Evolutionary conservation across 2,888 invertebrate species (phyloP).

Genomic region (Lepidocyrtinus sp.): DNA sequence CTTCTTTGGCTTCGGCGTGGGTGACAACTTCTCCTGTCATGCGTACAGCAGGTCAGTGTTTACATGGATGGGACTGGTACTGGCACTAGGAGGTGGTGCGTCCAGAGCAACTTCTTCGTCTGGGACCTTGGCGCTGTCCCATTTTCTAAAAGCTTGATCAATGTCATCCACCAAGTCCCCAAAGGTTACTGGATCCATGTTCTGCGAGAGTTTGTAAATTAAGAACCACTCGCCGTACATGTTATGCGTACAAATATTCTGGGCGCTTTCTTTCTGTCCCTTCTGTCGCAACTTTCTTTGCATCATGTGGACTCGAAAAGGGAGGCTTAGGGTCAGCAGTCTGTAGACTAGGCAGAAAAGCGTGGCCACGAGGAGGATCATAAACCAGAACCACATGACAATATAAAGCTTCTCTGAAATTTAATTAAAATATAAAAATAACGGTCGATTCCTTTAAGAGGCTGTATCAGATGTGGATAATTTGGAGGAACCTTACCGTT

Average conservation of each 20-base stretch:
- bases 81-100: constrained; percentile 49
- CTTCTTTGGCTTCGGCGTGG: not conserved
- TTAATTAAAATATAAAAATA: constrained; percentile 20
- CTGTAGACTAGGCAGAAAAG: constrained; percentile 49
- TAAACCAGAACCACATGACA: constrained; percentile 64
- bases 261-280: constrained; percentile 37
- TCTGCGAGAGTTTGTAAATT: constrained; percentile 60
- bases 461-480: not conserved
- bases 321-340: constrained; percentile 38
- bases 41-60: constrained; percentile 45
- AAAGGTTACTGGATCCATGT: constrained; percentile 61
- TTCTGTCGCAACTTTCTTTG: constrained; percentile 32
- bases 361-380: constrained; percentile 43
- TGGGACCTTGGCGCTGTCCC: constrained; percentile 39
- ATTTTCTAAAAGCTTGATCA: constrained; percentile 53
- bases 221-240: constrained; percentile 65
- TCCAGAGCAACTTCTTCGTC: constrained; percentile 44
- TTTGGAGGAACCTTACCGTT: constrained; percentile 40
- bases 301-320: constrained; percentile 44
- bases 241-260: constrained; percentile 29
- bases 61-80: constrained; percentile 48
- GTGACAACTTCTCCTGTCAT: constrained; percentile 26
- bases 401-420: constrained; percentile 61
- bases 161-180: constrained; percentile 58
- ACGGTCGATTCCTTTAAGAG: not conserved